Base-by-base conservation (phyloP, 2,113 vertebrate species). In the Patagioenas fasciata region DNA sequence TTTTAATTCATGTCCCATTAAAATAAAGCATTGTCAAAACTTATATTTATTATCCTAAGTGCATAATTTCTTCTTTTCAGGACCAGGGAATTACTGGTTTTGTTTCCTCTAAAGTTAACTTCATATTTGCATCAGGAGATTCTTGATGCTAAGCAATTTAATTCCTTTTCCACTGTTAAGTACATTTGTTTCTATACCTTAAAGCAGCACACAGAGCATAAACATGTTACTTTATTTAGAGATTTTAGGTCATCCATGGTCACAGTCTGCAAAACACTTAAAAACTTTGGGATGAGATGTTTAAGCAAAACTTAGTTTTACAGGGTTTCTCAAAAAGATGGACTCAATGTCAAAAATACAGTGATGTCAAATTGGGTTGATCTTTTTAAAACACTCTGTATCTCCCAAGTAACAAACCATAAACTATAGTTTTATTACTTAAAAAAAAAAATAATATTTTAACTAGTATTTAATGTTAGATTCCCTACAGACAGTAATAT, bases 1-100 rank as follows among this genome's bases (percentile, higher is more conserved):
- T 97, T 98, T 98, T 98, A 98, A 98, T 98, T 98, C 97, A 97
- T 38, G 56, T 97, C 89, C 95, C 89, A 95, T 98, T 97, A 98
- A 97, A 97, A 96, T 95, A 97, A 97, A 97, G 74, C 90, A 96
- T 96, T 97, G 95, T 77, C 91, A 97, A 97, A 98, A 96, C 97
- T 96, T 97, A 94, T 97, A 97, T 97, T 98, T 98, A 97, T 97
- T 97, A 97, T 96, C 84, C 80, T 88, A 85, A 97, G 67, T 83
- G 85, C 44, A 64, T 94, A 86, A 97, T 93, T 87, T 80, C 74
- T 95, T 97, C 96, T 96, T 98, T 97, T 97, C 95, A 93, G 82
- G 97, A 96, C 77, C 11, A 67, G 56, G 19, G 61, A 79, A 81
- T 50, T 84, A 78, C 10, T 58, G 34, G 26, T n/a, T 80, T 91